Percentiles rank a stretch among this genome's conserved stretches.
Conservation (phyloP, 1,140 invertebrate genomes). For the Asobara japonica region DNA sequence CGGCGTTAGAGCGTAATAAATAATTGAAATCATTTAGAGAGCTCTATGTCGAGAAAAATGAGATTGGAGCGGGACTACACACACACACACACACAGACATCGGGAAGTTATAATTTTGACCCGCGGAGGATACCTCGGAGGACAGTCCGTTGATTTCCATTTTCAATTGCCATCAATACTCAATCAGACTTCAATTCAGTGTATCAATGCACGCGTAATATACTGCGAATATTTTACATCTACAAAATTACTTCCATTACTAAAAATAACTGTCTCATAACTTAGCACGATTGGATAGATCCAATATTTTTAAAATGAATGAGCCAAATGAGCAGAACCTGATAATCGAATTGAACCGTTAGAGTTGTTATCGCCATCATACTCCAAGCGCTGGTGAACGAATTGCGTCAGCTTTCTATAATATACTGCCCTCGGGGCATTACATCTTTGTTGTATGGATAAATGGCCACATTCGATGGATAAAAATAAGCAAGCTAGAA, state of each 20-base stretch:
- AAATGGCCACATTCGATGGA: background rate
- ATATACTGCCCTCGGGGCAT: background rate
- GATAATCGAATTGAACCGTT: background rate
- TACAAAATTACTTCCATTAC: background rate
- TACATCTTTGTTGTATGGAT: slow-evolving; percentile 30
- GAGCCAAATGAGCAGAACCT: background rate
- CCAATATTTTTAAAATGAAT: background rate
- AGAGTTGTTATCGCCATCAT: background rate
- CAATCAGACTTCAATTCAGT: too few relatives aligned
- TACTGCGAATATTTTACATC: background rate
- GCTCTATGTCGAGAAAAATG: too few relatives aligned
- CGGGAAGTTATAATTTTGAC: too few relatives aligned
- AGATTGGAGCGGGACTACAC: too few relatives aligned
- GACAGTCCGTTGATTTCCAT: too few relatives aligned
- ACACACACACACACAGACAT: too few relatives aligned
- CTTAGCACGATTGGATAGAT: background rate
- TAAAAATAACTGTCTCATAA: background rate
- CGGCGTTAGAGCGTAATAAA: too few relatives aligned
- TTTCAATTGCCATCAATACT: too few relatives aligned
- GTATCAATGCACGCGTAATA: too few relatives aligned
- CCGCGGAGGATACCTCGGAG: too few relatives aligned
- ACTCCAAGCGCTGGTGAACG: background rate
- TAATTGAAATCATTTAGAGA: too few relatives aligned
- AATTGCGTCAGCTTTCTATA: slow-evolving; percentile 20
- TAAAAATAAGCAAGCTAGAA: slow-evolving; percentile 8